Conservation (phyloP, 2,113 vertebrate species). For the Chionomys nivalis region DNA sequence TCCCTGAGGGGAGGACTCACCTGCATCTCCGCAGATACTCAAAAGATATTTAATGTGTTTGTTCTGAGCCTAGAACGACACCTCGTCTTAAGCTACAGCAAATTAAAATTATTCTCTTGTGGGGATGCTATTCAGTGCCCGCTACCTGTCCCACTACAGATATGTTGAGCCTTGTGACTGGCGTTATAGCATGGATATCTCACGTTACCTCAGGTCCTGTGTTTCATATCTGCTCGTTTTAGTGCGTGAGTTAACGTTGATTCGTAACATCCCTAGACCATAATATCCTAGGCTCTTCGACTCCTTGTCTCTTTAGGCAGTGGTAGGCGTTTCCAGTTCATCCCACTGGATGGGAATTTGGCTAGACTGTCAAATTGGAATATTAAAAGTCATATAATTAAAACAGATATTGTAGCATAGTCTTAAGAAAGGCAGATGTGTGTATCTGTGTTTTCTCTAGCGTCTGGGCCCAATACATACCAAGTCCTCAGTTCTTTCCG, state of each 20-base stretch:
- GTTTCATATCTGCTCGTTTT: conserved; percentile 1
- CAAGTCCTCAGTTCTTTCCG: background rate
- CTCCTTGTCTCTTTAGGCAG: background rate
- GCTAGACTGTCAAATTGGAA: background rate
- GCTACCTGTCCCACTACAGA: background rate
- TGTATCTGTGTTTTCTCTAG: background rate
- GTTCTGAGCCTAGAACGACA: background rate
- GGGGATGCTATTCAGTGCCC: background rate
- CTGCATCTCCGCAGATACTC: background rate
- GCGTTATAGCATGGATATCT: background rate
- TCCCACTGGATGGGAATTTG: background rate
- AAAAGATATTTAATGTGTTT: background rate
- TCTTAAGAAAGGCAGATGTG: background rate
- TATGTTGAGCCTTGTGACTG: conserved; percentile 5
- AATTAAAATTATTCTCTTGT: background rate
- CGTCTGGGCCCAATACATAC: background rate
- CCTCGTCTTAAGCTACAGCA: background rate
- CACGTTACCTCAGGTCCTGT: background rate
- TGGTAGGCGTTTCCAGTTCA: background rate
- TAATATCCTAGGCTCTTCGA: background rate
- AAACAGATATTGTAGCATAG: background rate
- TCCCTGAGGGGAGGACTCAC: background rate
- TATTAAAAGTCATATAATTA: background rate
- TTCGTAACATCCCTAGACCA: no score
- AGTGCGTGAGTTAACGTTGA: background rate